Evolutionary conservation across 2,888 invertebrate species (phyloP).

Genomic region (Drosophila borborema): DNA sequence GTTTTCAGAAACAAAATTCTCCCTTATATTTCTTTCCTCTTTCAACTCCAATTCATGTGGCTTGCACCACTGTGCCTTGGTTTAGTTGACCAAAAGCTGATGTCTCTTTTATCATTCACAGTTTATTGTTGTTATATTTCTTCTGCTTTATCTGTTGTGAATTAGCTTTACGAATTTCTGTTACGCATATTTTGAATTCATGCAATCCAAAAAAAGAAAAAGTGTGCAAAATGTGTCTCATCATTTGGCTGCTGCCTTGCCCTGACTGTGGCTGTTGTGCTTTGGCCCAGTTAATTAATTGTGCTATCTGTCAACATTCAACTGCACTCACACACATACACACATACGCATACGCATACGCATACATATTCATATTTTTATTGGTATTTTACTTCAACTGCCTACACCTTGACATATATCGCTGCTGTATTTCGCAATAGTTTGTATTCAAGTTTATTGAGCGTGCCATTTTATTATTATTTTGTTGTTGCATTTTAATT

Average conservation of each 20-base stretch:
- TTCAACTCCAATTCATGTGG: neutral
- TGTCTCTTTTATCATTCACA: slow-evolving; percentile 27
- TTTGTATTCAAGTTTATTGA: slow-evolving; percentile 23
- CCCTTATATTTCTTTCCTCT: too few species aligned
- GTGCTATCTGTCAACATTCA: slow-evolving; percentile 16
- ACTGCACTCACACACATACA: slow-evolving; percentile 6
- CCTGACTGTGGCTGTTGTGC: slow-evolving; percentile 12
- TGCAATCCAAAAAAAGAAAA: slow-evolving; percentile 10
- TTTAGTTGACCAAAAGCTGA: slow-evolving; percentile 22
- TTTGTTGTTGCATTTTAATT: slow-evolving; percentile 4
- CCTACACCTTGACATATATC: slow-evolving; percentile 67
- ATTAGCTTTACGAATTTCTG: slow-evolving; percentile 13
- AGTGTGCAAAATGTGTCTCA: slow-evolving; percentile 20
- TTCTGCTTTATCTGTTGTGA: slow-evolving; percentile 5
- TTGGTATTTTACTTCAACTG: slow-evolving; percentile 18
- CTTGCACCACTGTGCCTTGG: slow-evolving; percentile 28
- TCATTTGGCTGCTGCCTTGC: slow-evolving; percentile 42
- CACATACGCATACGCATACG: neutral
- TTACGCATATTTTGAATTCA: slow-evolving; percentile 50
- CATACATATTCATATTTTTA: slow-evolving; percentile 36
- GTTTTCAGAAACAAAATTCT: too few species aligned
- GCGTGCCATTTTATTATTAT: slow-evolving; percentile 17
- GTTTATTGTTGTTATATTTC: slow-evolving; percentile 12
- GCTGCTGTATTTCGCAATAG: slow-evolving; percentile 23
- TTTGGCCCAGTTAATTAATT: slow-evolving; percentile 66